These are phyloP conservation scores for Nineta flava DNA, from an alignment of 2,888 invertebrate genomes.

Conservation along the genomic window DNA sequence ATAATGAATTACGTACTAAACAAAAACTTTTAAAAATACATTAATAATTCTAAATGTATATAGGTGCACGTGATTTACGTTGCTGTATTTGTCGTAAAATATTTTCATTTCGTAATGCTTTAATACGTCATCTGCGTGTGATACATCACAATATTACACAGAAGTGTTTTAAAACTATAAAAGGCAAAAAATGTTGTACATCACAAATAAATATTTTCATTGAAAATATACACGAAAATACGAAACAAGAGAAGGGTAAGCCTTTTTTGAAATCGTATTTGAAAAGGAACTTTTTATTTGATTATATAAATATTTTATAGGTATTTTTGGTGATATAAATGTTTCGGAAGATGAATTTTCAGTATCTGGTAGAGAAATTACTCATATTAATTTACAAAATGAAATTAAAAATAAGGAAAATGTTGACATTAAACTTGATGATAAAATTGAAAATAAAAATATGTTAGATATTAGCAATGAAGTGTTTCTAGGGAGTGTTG, in stretches of 20 bases:
- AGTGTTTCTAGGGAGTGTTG: neutral
- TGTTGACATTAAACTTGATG: neutral
- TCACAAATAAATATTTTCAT: neutral
- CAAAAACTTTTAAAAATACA: too few relatives aligned
- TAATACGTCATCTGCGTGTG: conserved; percentile 5
- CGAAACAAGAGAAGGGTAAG: conserved; percentile 2
- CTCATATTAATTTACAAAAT: too few relatives aligned
- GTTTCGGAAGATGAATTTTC: too few relatives aligned
- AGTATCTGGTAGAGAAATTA: too few relatives aligned
- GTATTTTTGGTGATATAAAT: neutral
- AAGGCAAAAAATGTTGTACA: conserved; percentile 2
- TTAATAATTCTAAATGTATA: too few relatives aligned
- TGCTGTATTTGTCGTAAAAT: conserved; percentile 4
- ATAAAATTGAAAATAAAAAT: neutral
- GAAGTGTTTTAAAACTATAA: conserved; percentile 1
- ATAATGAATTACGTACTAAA: too few relatives aligned
- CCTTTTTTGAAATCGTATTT: neutral
- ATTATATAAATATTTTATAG: neutral
- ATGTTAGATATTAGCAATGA: neutral
- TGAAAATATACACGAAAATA: conserved; percentile 1
- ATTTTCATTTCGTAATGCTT: conserved; percentile 4
- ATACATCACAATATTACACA: conserved; percentile 4
- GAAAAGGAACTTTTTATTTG: neutral
- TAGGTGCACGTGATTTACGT: neutral
- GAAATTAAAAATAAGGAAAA: neutral